phyloP scores from a whole-genome alignment of 1,140 invertebrate genomes.

The Idris sp. region DNA sequence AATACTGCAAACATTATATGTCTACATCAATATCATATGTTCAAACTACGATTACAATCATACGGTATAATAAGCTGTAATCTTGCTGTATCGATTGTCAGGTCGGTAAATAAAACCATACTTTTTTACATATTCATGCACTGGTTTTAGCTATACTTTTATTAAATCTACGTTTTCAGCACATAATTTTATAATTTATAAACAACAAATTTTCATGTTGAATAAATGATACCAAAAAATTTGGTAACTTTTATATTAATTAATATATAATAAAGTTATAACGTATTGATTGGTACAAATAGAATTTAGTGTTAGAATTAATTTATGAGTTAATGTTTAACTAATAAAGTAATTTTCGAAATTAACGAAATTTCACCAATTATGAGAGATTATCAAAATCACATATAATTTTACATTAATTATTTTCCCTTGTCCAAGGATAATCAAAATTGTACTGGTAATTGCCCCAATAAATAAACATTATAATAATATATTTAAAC shows the following conservation, averaged over 20 bases:
- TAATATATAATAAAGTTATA: background rate
- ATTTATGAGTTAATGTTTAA: slow-evolving; percentile 8
- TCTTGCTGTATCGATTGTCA: slow-evolving; percentile 29
- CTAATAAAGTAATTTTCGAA: slow-evolving; percentile 7
- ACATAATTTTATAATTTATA: no score
- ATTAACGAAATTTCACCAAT: slow-evolving; percentile 12
- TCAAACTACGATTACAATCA: slow-evolving; percentile 22
- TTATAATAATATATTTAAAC: no score
- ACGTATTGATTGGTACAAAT: background rate
- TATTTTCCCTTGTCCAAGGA: no score
- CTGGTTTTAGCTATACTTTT: no score
- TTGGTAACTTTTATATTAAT: no score
- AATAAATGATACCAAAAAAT: no score
- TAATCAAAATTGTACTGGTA: no score
- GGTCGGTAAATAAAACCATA: slow-evolving; percentile 12
- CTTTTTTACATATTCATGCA: no score
- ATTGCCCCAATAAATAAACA: no score
- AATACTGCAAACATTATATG: slow-evolving; percentile 11
- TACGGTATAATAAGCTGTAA: slow-evolving; percentile 33
- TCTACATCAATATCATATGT: slow-evolving; percentile 17
- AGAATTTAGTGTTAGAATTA: slow-evolving; percentile 5
- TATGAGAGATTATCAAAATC: slow-evolving; percentile 2
- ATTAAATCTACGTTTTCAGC: background rate
- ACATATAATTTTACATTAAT: no score
- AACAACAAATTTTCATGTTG: no score